Evolutionary conservation across 2,888 invertebrate species (phyloP), one percentile per base, ranked within the genome.

Genomic region (Aromia moschata): DNA sequence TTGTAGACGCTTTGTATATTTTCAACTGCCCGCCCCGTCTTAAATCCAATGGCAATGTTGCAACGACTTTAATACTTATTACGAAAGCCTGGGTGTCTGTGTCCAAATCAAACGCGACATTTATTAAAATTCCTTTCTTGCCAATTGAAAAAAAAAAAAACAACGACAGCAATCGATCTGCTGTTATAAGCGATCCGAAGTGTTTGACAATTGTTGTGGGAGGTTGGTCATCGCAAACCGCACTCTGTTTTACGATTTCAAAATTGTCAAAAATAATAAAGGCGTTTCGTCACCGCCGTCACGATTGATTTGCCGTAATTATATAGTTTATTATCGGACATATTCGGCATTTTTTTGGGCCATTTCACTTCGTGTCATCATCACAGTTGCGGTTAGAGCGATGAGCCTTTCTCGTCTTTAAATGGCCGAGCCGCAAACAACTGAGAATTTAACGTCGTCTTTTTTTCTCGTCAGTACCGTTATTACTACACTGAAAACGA

Each of bases 281-380:
- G 10, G 2, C n/a, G 33, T 33, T 33, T 7, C 33, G 33, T 33
- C 33, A 33, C 33, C 33, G 7, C n/a, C n/a, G 33, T 33, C 10
- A 33, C 33, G 11, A 33, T 33, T 33, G 33, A 33, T n/a, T 33
- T 33, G 11, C 10, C 33, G 7, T 33, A 33, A 33, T 33, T 33
- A 33, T 33, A 33, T 33, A 33, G 33, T 33, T 33, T 33, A 33
- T 33, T 33, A 33, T n/a, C 33, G 33, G n/a, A 10, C n/a, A 33
- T 33, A 33, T 33, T 11, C n/a, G 7, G n/a, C 11, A 33, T 11
- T 11, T 33, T 10, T 10, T 33, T 33, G 33, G 10, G n/a, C 10
- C 33, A 33, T 11, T 33, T 33, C 33, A 33, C 33, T 33, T 11
- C 7, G 7, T 33, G 33, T 33, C 33, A 33, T 33, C 33, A 33